Base-by-base conservation (phyloP, 2,113 vertebrate species). In the Anser cygnoides region DNA sequence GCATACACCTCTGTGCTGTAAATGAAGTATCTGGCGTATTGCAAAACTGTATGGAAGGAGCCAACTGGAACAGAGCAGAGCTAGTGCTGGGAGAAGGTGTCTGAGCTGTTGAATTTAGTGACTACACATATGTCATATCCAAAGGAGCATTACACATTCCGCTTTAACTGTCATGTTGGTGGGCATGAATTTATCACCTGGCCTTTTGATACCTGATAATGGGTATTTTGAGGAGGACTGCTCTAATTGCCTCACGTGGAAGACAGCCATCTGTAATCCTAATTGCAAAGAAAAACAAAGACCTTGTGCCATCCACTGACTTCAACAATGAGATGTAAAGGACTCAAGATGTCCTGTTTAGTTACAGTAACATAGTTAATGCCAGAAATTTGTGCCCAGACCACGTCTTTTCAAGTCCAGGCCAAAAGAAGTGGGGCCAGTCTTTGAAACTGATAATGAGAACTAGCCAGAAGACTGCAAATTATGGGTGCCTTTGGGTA, bases 11-110 rank as follows among this genome's bases (percentile, higher is more conserved):
- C 95, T 96, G 88, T 68, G 83, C 87, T 94, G 92, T 92, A 96
- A 96, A 95, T 74, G 88, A 81, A 94, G 39, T 96, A 92, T 93
- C 93, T 96, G 95, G 83, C 8, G 35, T n/a, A n/a, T 68, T 92
- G 68, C 80, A 84, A 58, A 92, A 70, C 57, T 0, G 0, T 54
- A 39, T 61, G 41, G 86, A 50, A 58, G 86, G 90, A 93, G 95
- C 95, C 95, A 97, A 94, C 92, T 96, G 93, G 93, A 96, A 94
- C 49, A 15, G 85, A 95, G 91, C 84, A 91, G 89, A 97, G 76
- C 41, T 63, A 90, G 85, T 50, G 3, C 89, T 68, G 88, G 86
- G 79, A 94, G 93, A 92, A 89, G 87, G 93, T 95, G 95, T 94
- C 43, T 31, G 90, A 94, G 90, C 76, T 90, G 37, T 75, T 89